Conservation (phyloP, 1,140 invertebrate genomes). For the Centruroides sculpturatus region DNA sequence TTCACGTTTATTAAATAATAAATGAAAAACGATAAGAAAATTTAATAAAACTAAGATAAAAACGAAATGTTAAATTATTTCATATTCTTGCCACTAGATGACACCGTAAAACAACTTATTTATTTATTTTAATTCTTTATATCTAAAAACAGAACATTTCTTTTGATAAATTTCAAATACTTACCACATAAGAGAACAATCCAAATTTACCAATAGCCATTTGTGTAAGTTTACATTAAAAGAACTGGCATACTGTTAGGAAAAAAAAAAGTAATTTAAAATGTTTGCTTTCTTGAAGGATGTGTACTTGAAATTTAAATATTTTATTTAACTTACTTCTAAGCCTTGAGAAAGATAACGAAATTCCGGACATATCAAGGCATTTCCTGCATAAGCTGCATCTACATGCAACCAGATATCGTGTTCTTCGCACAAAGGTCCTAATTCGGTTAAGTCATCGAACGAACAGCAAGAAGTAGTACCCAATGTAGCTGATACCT, state of each 20-base stretch:
- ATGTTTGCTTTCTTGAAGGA: constrained; percentile 30
- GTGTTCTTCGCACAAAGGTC: constrained; percentile 57
- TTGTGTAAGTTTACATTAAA: constrained; percentile 99
- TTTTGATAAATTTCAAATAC: constrained; percentile 12
- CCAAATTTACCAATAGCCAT: constrained; percentile 91
- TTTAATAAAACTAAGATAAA: constrained; percentile 53
- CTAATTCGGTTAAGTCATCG: constrained; percentile 80
- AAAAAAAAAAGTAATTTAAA: not conserved
- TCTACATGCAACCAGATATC: constrained; percentile 55
- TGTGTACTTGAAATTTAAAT: not conserved
- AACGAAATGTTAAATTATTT: too few relatives aligned
- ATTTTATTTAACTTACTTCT: constrained; percentile 37
- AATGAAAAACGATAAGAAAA: constrained; percentile 80
- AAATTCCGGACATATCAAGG: constrained; percentile 88
- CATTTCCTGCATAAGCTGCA: constrained; percentile 79
- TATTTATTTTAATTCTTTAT: not conserved
- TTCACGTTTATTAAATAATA: constrained; percentile 90
- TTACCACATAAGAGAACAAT: constrained; percentile 92
- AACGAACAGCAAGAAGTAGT: constrained; percentile 91
- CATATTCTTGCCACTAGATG: constrained; percentile 33
- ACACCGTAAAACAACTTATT: not conserved
- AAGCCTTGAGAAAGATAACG: constrained; percentile 62
- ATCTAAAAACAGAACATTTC: not conserved
- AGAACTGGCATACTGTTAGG: constrained; percentile 65
- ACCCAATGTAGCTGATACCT: constrained; percentile 45